A percentile compares a stretch with the other conserved stretches of the same genome.
Evolutionary conservation across 2,888 invertebrate species (phyloP).

Genomic region (Elgonia sp.): DNA sequence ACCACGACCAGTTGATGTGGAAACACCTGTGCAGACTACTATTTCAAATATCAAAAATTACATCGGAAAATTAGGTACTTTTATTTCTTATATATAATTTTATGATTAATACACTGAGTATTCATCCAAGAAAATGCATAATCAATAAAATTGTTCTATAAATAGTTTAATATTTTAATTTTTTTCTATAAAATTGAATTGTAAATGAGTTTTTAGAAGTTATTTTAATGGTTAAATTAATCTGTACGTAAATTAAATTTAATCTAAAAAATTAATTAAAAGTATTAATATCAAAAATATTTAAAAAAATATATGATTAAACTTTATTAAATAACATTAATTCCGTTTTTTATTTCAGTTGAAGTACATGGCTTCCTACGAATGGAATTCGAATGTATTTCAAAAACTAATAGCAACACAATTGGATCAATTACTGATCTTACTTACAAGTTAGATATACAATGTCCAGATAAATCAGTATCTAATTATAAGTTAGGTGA

Average conservation of each 20-base stretch:
- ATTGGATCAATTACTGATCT: conserved; percentile 15
- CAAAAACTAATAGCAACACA: not conserved
- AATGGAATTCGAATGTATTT: conserved; percentile 8
- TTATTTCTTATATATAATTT: no score
- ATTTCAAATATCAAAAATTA: no score
- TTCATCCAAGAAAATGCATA: no score
- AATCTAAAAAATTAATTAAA: not conserved
- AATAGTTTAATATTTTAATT: no score
- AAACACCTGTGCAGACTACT: not conserved
- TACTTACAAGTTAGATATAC: conserved; percentile 22
- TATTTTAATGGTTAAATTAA: no score
- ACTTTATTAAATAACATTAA: not conserved
- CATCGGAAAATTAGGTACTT: no score
- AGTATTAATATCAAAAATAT: not conserved
- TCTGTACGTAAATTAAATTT: no score
- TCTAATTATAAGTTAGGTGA: not conserved
- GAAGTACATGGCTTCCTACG: not conserved
- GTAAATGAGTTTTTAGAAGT: no score
- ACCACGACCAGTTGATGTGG: not conserved
- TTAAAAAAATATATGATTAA: no score
- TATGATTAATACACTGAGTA: no score
- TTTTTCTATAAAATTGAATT: no score
- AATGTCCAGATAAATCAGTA: not conserved
- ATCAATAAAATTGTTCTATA: no score
- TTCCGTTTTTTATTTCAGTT: conserved; percentile 16